Evolutionary conservation across 2,888 invertebrate species (phyloP), one percentile per base, ranked within the genome.

Genomic region (Malthinus seriepunctatus): DNA sequence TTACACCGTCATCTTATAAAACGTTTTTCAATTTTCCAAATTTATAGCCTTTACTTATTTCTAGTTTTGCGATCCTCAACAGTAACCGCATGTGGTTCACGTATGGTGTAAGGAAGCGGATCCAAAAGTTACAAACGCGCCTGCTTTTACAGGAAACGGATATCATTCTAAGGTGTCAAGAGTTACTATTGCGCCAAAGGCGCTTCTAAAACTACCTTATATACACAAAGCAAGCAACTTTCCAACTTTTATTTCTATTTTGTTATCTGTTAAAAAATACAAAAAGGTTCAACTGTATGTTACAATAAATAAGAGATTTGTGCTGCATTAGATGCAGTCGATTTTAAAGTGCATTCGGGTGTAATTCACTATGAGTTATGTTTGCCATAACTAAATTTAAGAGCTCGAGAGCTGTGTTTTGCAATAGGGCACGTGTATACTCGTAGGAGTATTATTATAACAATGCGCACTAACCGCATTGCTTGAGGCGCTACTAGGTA

Each of bases 391-490:
- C 56, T 34, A 60, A 46, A 63, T 57, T 60, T 53, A 60, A 63
- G 62, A 65, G 63, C 57, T 63, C 63, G 57, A 63, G 45, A 55
- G 35, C 37, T 52, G 51, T 56, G 51, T 53, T 52, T 56, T 56
- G 55, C 42, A 55, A 60, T 56, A 53, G 59, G 63, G 63, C 63
- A 62, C 63, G 65, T 63, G 65, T 63, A 51, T 63, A 64, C 63
- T 65, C 64, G 63, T 32, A 15, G 64, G 64, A 60, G 64, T 67
- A 66, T 65, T 70, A 72, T 72, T 71, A 72, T 71, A 72, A 74
- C 74, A 74, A 73, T 73, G 71, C 70, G 73, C 71, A 72, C 71
- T 74, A 74, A 75, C 76, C 75, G 76, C 76, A 76, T 75, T 67
- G 75, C 76, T 73, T 69, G 69, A 64, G 73, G 76, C 72, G 74